These are phyloP conservation scores for Drosophila rellima DNA, from an alignment of 2,888 invertebrate species.

Conservation along the genomic window DNA sequence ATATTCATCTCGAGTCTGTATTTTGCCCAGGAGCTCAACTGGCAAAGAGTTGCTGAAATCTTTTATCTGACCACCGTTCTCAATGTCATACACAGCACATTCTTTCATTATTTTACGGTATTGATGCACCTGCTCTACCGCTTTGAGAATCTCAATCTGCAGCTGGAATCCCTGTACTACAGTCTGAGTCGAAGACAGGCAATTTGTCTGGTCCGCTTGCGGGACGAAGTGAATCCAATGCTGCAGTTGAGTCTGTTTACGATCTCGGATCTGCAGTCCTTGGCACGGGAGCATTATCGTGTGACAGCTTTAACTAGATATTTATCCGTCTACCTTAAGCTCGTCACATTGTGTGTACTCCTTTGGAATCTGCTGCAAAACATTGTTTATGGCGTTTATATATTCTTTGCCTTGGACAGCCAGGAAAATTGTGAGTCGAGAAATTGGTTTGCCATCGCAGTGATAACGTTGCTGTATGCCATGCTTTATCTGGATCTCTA, in stretches of 20 bases:
- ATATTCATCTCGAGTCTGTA: conserved; percentile 6
- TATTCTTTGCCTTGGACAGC: conserved; percentile 11
- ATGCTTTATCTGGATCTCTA: conserved; percentile 31
- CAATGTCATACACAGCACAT: conserved; percentile 27
- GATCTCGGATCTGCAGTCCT: conserved; percentile 6
- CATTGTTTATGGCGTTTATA: conserved; percentile 22
- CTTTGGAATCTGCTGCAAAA: conserved; percentile 25
- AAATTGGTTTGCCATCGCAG: background rate
- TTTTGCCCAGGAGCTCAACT: background rate
- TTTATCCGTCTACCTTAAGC: conserved; percentile 8
- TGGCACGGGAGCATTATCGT: conserved; percentile 21
- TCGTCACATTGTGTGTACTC: conserved; percentile 7
- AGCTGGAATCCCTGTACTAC: conserved; percentile 23
- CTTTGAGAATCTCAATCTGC: conserved; percentile 24
- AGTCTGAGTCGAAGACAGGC: conserved; percentile 8
- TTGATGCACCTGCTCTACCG: conserved; percentile 22
- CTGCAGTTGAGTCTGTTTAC: conserved; percentile 13
- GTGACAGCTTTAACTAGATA: conserved; percentile 12
- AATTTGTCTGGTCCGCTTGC: conserved; percentile 2
- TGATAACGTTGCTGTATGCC: background rate
- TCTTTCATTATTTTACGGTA: conserved; percentile 30
- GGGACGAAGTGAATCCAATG: background rate
- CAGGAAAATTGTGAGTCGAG: conserved; percentile 2
- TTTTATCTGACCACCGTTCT: conserved; percentile 11
- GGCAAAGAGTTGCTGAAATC: background rate